A percentile compares a stretch with the other conserved stretches of the same genome.
These are phyloP conservation scores for Silurus asotus DNA, from an alignment of 2,113 vertebrate genomes.

Conservation along the genomic window DNA sequence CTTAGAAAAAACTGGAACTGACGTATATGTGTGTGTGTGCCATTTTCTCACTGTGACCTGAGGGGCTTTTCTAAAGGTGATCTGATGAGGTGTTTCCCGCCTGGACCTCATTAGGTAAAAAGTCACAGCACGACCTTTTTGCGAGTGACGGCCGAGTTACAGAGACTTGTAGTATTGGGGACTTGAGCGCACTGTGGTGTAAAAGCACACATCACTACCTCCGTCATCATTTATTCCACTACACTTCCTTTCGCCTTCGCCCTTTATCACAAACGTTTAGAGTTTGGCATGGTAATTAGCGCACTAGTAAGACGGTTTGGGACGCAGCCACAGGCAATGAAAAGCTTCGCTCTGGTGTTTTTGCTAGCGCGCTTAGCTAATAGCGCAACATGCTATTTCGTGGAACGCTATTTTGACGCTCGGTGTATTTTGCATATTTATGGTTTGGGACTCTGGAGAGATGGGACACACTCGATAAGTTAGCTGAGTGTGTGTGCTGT, in stretches of 20 bases:
- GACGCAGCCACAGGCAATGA: background rate
- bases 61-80: slow-evolving; percentile 28
- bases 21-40: slow-evolving; percentile 6
- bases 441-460: background rate
- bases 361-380: background rate
- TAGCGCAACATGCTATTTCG: background rate
- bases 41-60: slow-evolving; percentile 29
- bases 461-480: background rate
- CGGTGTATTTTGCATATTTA: slow-evolving; percentile 1
- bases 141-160: slow-evolving; percentile 10
- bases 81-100: slow-evolving; percentile 35
- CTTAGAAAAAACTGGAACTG: background rate
- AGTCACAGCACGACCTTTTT: slow-evolving; percentile 36
- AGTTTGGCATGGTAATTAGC: slow-evolving; percentile 23
- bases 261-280: slow-evolving; percentile 15
- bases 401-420: background rate
- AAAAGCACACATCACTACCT: slow-evolving; percentile 25
- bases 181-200: background rate
- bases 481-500: slow-evolving; percentile 12
- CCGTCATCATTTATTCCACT: slow-evolving; percentile 18
- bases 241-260: background rate
- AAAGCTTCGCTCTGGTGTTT: background rate
- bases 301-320: slow-evolving; percentile 1
- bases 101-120: slow-evolving; percentile 43
- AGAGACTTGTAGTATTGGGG: slow-evolving; percentile 16